phyloP scores from a whole-genome alignment of 2,113 vertebrate genomes.

The Vulpes vulpes region DNA sequence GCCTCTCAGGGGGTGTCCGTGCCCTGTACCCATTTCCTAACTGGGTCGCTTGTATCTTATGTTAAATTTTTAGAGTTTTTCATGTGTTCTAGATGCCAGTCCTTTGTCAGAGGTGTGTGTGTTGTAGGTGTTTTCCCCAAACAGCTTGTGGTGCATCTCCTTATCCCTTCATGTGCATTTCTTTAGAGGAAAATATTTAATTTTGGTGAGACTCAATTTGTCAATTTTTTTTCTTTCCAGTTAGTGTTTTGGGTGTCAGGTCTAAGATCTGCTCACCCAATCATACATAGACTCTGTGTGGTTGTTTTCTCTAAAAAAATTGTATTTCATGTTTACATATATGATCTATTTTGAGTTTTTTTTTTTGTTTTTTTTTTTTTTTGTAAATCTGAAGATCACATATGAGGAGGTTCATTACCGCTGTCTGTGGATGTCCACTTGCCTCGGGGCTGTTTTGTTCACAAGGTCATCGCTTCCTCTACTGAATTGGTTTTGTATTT shows the following conservation, averaged over 20 bases:
- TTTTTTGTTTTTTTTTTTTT: background rate
- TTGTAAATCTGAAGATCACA: background rate
- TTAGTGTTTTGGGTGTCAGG: background rate
- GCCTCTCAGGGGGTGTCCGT: too few relatives aligned
- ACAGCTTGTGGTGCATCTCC: background rate
- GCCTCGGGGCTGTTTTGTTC: background rate
- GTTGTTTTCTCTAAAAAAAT: background rate
- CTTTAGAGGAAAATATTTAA: background rate
- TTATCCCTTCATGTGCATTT: rapidly evolving
- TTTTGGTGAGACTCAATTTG: background rate
- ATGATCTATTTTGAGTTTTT: background rate
- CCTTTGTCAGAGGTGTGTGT: background rate
- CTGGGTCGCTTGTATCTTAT: too few relatives aligned
- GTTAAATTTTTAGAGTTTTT: background rate
- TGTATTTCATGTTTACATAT: background rate
- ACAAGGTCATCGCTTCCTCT: background rate
- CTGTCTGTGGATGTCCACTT: too few relatives aligned
- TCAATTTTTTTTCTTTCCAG: background rate
- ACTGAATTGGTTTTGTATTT: background rate
- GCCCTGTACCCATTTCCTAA: background rate
- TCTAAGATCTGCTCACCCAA: too few relatives aligned
- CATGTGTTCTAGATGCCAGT: rapidly evolving
- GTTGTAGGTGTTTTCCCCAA: too few relatives aligned
- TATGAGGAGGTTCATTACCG: background rate
- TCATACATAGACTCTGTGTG: background rate